A percentile compares a stretch with the other conserved stretches of the same genome.
phyloP scores from a whole-genome alignment of 2,797 vertebrate genomes.

The Fringilla coelebs region DNA sequence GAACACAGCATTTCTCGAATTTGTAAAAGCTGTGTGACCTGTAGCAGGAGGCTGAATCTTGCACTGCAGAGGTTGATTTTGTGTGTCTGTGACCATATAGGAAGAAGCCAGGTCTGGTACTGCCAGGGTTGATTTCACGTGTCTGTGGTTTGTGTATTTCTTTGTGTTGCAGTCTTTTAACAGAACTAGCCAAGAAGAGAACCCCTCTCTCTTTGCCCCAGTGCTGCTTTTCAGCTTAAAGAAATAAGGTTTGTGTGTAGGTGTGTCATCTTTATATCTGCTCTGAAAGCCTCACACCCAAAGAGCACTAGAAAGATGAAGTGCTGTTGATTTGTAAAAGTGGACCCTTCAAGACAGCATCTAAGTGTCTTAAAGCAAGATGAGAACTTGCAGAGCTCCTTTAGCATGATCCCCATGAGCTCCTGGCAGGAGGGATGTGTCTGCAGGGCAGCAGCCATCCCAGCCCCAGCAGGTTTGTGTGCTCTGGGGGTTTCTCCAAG shows the following conservation, averaged over 20 bases:
- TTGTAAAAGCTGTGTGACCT: not conserved
- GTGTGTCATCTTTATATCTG: not conserved
- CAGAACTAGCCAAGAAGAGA: not conserved
- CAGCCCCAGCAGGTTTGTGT: not conserved
- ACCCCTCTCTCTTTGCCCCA: not conserved
- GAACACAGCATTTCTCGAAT: not conserved
- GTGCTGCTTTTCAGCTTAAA: not conserved
- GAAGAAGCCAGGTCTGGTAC: not conserved
- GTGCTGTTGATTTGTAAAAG: slow-evolving; percentile 3
- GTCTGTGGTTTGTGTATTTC: not conserved
- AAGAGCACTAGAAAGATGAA: slow-evolving; percentile 23
- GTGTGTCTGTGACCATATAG: not conserved
- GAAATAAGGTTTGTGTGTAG: not conserved
- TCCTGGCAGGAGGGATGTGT: not conserved
- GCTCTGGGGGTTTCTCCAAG: not conserved
- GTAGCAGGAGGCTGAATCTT: not conserved
- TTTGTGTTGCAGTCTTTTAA: not conserved
- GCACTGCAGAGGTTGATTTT: not conserved
- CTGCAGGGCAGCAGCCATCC: not conserved
- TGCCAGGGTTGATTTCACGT: not conserved
- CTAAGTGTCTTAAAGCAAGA: not conserved
- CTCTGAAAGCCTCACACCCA: not conserved
- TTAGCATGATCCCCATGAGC: not conserved
- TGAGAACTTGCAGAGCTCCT: slow-evolving; percentile 7
- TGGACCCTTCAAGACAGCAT: not conserved